A percentile compares a stretch with the other conserved stretches of the same genome.
Conservation (phyloP, 2,888 invertebrate species). For the Andrena trimmerana region DNA sequence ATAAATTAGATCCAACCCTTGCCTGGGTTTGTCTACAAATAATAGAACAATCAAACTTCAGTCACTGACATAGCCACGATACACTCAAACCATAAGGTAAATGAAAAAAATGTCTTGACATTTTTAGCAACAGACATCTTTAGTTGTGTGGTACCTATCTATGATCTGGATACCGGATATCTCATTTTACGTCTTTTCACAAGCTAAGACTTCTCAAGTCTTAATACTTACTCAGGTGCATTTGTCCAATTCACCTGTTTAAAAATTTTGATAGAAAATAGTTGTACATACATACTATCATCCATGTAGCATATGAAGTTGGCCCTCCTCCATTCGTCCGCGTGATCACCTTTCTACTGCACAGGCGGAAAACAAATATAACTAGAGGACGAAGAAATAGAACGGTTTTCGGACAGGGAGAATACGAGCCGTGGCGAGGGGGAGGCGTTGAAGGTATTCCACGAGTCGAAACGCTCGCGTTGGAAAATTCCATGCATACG, state of each 20-base stretch:
- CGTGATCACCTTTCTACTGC: neutral
- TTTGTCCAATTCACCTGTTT: neutral
- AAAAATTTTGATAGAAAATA: neutral
- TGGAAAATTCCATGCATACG: slow-evolving; percentile 72
- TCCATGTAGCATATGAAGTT: neutral
- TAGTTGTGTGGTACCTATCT: neutral
- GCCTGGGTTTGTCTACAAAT: no score
- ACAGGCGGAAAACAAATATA: neutral
- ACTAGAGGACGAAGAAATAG: slow-evolving; percentile 38
- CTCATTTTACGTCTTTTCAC: neutral
- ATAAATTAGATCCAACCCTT: no score
- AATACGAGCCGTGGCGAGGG: slow-evolving; percentile 2
- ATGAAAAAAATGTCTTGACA: neutral
- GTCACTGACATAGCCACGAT: neutral
- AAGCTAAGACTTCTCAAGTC: neutral
- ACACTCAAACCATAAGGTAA: neutral
- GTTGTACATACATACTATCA: neutral
- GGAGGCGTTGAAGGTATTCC: slow-evolving; percentile 33
- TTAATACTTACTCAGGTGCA: neutral
- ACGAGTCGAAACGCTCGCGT: slow-evolving; percentile 49
- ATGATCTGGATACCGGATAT: neutral
- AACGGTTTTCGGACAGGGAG: slow-evolving; percentile 22
- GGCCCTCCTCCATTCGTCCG: neutral
- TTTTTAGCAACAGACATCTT: neutral
- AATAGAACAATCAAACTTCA: no score